phyloP scores from a whole-genome alignment of 2,113 vertebrate genomes.

The Boleophthalmus pectinirostris region DNA sequence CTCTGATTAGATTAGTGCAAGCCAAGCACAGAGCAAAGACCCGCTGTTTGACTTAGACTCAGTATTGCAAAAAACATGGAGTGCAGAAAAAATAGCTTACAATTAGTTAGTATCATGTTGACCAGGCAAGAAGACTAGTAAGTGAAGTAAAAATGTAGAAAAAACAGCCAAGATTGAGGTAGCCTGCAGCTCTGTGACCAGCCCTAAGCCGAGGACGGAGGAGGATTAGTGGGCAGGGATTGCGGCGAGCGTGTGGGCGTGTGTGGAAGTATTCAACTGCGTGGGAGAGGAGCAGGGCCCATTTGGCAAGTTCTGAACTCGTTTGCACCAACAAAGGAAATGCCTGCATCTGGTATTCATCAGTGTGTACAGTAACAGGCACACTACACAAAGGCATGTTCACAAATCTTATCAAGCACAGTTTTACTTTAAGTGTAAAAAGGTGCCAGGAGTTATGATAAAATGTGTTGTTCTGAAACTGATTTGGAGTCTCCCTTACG shows the following conservation, averaged over 20 bases:
- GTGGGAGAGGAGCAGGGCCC: conserved; percentile 68
- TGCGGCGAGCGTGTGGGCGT: conserved; percentile 67
- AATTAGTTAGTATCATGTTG: conserved; percentile 43
- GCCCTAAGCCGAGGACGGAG: conserved; percentile 66
- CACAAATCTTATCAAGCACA: conserved; percentile 44
- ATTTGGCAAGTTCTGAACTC: conserved; percentile 72
- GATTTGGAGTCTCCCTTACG: conserved; percentile 49
- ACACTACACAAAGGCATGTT: conserved; percentile 11
- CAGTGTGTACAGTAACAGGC: conserved; percentile 52
- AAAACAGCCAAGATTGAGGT: conserved; percentile 67
- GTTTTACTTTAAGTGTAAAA: conserved; percentile 32
- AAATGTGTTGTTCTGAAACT: conserved; percentile 32
- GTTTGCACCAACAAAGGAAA: conserved; percentile 77
- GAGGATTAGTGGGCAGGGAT: conserved; percentile 72
- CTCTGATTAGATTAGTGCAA: conserved; percentile 64
- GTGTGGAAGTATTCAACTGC: conserved; percentile 69
- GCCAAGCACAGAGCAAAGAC: conserved; percentile 33
- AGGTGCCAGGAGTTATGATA: conserved; percentile 32
- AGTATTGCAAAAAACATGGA: background rate
- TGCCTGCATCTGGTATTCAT: conserved; percentile 76
- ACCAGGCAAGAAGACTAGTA: conserved; percentile 46
- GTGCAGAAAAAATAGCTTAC: conserved; percentile 22
- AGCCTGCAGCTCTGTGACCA: conserved; percentile 67
- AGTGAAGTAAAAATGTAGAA: conserved; percentile 35
- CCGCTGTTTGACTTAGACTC: conserved; percentile 6